Evolutionary conservation across 2,888 invertebrate species (phyloP).

Genomic region (Eristalis pertinax): DNA sequence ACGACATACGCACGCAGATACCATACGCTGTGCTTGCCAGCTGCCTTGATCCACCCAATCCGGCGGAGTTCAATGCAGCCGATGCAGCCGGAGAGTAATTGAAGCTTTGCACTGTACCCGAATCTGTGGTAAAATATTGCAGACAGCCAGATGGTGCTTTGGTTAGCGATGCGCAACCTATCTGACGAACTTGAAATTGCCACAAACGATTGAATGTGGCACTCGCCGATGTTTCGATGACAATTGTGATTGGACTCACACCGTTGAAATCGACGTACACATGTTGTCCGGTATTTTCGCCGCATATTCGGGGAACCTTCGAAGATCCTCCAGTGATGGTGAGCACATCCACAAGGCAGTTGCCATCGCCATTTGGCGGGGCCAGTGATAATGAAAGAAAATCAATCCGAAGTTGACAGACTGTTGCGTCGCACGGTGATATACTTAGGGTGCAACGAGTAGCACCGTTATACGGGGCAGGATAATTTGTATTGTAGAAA

Average conservation of each 20-base stretch:
- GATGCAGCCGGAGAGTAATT: slow-evolving; percentile 88
- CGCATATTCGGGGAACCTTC: slow-evolving; percentile 87
- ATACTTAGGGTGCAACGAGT: slow-evolving; percentile 87
- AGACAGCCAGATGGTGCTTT: slow-evolving; percentile 90
- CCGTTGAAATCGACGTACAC: slow-evolving; percentile 89
- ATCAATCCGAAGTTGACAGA: slow-evolving; percentile 88
- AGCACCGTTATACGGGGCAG: slow-evolving; percentile 86
- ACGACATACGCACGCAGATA: slow-evolving; percentile 88
- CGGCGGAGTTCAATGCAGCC: slow-evolving; percentile 83
- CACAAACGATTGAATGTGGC: slow-evolving; percentile 86
- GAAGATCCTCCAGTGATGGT: slow-evolving; percentile 87
- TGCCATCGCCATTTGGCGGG: slow-evolving; percentile 88
- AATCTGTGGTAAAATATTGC: slow-evolving; percentile 86
- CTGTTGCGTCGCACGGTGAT: slow-evolving; percentile 84
- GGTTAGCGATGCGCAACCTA: slow-evolving; percentile 87
- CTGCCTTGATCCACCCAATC: slow-evolving; percentile 86
- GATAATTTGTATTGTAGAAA: slow-evolving; percentile 90
- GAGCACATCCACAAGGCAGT: slow-evolving; percentile 87
- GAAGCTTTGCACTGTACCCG: slow-evolving; percentile 87
- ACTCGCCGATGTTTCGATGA: slow-evolving; percentile 85
- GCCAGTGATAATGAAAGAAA: slow-evolving; percentile 88
- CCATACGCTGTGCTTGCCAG: slow-evolving; percentile 89
- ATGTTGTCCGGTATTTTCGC: slow-evolving; percentile 90
- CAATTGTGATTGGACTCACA: slow-evolving; percentile 86
- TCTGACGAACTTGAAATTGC: slow-evolving; percentile 89